Percentiles rank a stretch among this genome's conserved stretches.
Conservation (phyloP, 2,797 vertebrate species). For the Adelosebastes latens region DNA sequence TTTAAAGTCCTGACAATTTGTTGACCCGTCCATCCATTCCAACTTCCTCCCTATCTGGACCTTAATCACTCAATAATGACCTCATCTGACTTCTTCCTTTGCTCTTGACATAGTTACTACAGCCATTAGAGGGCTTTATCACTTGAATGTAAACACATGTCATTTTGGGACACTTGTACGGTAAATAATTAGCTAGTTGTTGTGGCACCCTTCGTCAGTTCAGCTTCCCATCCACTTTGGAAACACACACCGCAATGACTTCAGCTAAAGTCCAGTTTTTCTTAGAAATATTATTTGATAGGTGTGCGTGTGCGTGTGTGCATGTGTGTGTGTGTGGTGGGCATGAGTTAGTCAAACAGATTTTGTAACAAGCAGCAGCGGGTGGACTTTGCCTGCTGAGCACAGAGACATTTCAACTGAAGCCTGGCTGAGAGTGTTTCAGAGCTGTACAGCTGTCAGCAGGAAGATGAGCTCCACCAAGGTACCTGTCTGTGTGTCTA, state of each 20-base stretch:
- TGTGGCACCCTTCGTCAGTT: background rate
- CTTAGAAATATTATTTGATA: too few relatives aligned
- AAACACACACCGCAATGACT: background rate
- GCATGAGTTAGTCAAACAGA: constrained; percentile 19
- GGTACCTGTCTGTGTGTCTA: background rate
- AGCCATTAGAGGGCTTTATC: too few relatives aligned
- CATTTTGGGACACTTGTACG: background rate
- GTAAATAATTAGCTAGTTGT: background rate
- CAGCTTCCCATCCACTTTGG: background rate
- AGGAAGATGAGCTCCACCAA: constrained; percentile 18
- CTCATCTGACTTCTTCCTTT: too few relatives aligned
- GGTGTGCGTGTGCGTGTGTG: background rate
- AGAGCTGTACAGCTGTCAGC: background rate
- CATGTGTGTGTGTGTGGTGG: background rate
- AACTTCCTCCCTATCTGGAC: too few relatives aligned
- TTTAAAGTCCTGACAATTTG: too few relatives aligned
- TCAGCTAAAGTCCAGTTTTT: background rate
- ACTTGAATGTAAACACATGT: too few relatives aligned
- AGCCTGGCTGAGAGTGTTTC: background rate
- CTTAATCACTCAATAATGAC: too few relatives aligned
- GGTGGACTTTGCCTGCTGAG: constrained; percentile 38
- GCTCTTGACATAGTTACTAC: too few relatives aligned
- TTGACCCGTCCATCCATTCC: too few relatives aligned
- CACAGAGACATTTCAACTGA: background rate
- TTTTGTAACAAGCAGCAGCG: constrained; percentile 5